Percentiles rank a stretch among this genome's conserved stretches.
These are phyloP conservation scores for Disparrhopalites patrizii DNA, from an alignment of 2,888 invertebrate species.

Conservation along the genomic window DNA sequence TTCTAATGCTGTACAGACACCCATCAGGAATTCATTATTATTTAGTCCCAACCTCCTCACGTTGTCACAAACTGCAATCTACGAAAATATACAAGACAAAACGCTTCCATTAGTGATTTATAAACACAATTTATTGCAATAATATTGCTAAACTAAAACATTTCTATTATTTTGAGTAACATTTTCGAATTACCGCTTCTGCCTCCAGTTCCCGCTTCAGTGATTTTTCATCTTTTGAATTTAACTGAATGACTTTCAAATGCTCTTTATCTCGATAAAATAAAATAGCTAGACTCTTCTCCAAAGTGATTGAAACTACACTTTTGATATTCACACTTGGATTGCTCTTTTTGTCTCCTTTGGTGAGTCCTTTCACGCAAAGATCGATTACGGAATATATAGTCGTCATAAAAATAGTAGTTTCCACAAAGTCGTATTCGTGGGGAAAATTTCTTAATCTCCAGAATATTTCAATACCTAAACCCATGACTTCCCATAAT, in stretches of 20 bases:
- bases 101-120: background rate
- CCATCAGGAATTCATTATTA: conserved; percentile 30
- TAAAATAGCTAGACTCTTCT: conserved; percentile 35
- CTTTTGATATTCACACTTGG: conserved; percentile 16
- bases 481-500: conserved; percentile 40
- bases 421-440: conserved; percentile 34
- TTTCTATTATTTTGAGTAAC: no score
- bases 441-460: conserved; percentile 29
- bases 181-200: conserved; percentile 41
- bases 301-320: conserved; percentile 33
- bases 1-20: conserved; percentile 34
- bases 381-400: conserved; percentile 36
- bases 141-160: no score
- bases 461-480: conserved; percentile 38
- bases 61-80: conserved; percentile 40
- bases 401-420: conserved; percentile 30
- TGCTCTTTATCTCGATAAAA: conserved; percentile 30
- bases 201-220: conserved; percentile 35
- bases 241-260: conserved; percentile 27
- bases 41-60: conserved; percentile 35
- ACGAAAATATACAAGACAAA: conserved; percentile 25
- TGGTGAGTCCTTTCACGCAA: conserved; percentile 35
- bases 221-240: conserved; percentile 29
- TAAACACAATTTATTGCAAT: background rate
- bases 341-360: conserved; percentile 34